Base-by-base conservation (phyloP, 2,113 vertebrate genomes). In the Eubucco bourcierii region DNA sequence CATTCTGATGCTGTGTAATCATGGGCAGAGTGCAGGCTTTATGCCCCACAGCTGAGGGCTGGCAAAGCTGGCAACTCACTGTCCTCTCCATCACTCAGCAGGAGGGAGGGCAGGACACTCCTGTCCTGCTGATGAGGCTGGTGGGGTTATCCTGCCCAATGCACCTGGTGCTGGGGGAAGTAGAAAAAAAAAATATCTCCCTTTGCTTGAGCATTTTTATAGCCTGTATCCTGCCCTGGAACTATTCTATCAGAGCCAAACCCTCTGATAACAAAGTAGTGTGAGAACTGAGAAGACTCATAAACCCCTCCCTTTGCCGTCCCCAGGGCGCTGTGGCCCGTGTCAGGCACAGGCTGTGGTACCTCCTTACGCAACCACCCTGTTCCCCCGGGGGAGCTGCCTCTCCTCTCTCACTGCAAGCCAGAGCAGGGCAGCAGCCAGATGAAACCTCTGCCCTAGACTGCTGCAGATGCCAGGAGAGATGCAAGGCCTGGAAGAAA, bases 1-100 rank as follows among this genome's bases (percentile, higher is more conserved):
- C 68, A 19, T 24, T 82, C 16, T 79, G 61, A 33, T 37, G 59
- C 84, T 11, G 9, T 1, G 8, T 23, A 27, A 4, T 6, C 76
- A 24, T 0, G 0, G 37, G 59, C 44, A 68, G 60, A 70, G 34
- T 0, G 0, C 2, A 2, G 46, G 71, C n/a, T 46, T 61, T 0
- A 2, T 8, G 10, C 5, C 50, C 28, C 27, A 16, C 0, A 1
- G 39, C 76, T 0, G 0, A 37, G 46, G 33, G 16, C 67, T 4
- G 2, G 64, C 50, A 70, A 7, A 63, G 58, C 55, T 4, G 3
- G 44, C 53, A 63, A 59, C 31, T 33, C 9, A 0, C 47, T 60
- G 74, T 53, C 53, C 37, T 61, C n/a, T 50, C 58, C 33, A 9
- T 0, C 0, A 18, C 60, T 16, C 0, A 1, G 0, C 82, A 56